These are phyloP conservation scores for Arctopsyche grandis DNA, from an alignment of 1,140 invertebrate genomes.

Conservation along the genomic window DNA sequence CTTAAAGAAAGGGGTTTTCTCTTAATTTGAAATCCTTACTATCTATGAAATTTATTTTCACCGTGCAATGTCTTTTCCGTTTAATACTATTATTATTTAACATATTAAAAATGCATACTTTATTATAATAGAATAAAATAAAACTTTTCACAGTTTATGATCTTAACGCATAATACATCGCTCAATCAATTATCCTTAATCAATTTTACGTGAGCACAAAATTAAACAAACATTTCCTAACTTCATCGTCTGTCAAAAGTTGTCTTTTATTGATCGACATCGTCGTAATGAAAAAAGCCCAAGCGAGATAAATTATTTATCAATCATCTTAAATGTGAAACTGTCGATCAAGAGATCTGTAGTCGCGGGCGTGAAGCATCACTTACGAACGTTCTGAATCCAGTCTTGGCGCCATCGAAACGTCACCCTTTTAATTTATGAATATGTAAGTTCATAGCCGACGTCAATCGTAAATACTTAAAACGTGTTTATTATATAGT, in stretches of 20 bases:
- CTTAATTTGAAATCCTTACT: background rate
- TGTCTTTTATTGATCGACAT: background rate
- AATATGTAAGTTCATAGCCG: too few species aligned
- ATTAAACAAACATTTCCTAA: background rate
- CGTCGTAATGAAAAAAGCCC: background rate
- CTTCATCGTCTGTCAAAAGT: background rate
- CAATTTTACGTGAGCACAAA: background rate
- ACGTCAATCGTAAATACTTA: too few species aligned
- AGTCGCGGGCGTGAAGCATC: background rate
- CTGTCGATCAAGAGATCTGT: conserved; percentile 22
- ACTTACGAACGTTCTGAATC: background rate
- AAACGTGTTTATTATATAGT: too few species aligned
- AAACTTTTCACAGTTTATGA: too few species aligned
- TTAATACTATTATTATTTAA: too few species aligned
- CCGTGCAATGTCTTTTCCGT: too few species aligned
- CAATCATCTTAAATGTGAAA: conserved; percentile 33
- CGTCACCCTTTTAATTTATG: too few species aligned
- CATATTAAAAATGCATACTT: too few species aligned
- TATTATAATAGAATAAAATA: too few species aligned
- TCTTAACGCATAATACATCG: too few species aligned
- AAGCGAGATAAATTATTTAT: conserved; percentile 30
- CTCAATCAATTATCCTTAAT: background rate
- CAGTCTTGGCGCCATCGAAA: too few species aligned
- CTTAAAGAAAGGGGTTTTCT: conserved; percentile 1
- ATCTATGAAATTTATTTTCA: background rate